phyloP scores from a whole-genome alignment of 2,888 invertebrate genomes.

The Machimus rusticus region DNA sequence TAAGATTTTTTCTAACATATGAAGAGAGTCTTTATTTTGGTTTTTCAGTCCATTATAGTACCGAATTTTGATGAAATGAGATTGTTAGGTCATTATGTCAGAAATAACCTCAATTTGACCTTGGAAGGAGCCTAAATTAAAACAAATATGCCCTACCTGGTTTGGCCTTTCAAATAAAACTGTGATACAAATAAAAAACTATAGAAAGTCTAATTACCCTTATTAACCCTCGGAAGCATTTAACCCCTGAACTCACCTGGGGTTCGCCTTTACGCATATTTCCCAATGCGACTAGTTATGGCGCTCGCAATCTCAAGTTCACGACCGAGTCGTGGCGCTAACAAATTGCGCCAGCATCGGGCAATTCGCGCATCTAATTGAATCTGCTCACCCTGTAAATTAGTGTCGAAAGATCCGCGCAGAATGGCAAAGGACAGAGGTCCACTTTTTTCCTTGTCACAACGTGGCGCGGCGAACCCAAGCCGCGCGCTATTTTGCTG shows the following conservation, averaged over 20 bases:
- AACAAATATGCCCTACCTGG: not conserved
- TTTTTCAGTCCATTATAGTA: too few species aligned
- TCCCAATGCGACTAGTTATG: not conserved
- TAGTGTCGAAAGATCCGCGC: conserved; percentile 59
- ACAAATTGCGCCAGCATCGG: conserved; percentile 23
- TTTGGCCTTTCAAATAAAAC: not conserved
- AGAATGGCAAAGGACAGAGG: conserved; percentile 55
- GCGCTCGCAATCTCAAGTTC: conserved; percentile 29
- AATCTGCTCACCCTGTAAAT: conserved; percentile 61
- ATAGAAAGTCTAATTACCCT: not conserved
- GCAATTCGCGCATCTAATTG: conserved; percentile 55
- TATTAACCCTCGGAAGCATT: not conserved
- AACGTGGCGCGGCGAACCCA: not conserved
- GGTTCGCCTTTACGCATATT: not conserved
- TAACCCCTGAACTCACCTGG: not conserved
- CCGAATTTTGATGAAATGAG: too few species aligned
- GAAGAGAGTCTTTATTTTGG: too few species aligned
- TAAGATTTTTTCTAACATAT: too few species aligned
- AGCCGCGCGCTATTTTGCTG: not conserved
- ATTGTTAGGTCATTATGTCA: not conserved
- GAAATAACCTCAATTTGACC: not conserved
- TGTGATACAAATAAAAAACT: not conserved
- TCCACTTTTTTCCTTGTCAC: conserved; percentile 49
- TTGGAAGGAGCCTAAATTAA: not conserved
- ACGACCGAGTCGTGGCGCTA: conserved; percentile 6